Evolutionary conservation across 2,888 invertebrate species (phyloP), one percentile per base, ranked within the genome.

Genomic region (Eristalis arbustorum): DNA sequence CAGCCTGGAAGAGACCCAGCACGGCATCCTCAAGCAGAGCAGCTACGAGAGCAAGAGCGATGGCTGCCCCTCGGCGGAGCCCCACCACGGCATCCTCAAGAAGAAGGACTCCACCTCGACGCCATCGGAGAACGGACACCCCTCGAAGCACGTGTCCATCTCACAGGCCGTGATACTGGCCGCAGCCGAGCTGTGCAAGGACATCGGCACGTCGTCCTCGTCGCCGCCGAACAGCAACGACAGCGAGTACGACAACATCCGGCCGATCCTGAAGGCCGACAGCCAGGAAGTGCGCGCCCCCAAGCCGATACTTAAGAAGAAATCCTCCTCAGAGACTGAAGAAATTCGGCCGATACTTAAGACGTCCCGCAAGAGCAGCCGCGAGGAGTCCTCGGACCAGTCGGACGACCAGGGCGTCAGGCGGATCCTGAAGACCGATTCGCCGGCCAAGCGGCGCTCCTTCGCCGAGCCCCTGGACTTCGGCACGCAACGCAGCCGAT

Each of bases 271-370:
- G 13, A 97, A 97, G 93, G 96, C 97, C 93, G 97, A 97, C 91
- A 96, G 96, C 88, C 94, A 95, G 13, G 89, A 90, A 31, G 88
- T 90, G 14, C 92, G 93, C 76, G 94, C 94, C 49, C 95, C 96
- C 0, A 95, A 94, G 92, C 97, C 98, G 3, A 98, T 98, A 90
- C 92, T 98, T 56, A 98, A 98, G 93, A 98, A 98, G 93, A 97
- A 98, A 91, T 96, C 96, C 0, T 96, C 95, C 88, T 95, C 95
- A 0, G 96, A 96, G 89, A 94, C 95, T 89, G 96, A 95, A 66
- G 96, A 96, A 89, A 96, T 96, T 67, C 94, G 95, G 89, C 96
- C 97, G 37, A 97, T 97, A 89, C 93, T 97, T 61, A 97, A 97
- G 91, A 94, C 95, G 64, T 95, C 95, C 1, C 95, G 95, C 89